Percentiles rank a stretch among this genome's conserved stretches.
These are phyloP conservation scores for Catajapyx aquilonaris DNA, from an alignment of 1,140 invertebrate genomes.

Conservation along the genomic window DNA sequence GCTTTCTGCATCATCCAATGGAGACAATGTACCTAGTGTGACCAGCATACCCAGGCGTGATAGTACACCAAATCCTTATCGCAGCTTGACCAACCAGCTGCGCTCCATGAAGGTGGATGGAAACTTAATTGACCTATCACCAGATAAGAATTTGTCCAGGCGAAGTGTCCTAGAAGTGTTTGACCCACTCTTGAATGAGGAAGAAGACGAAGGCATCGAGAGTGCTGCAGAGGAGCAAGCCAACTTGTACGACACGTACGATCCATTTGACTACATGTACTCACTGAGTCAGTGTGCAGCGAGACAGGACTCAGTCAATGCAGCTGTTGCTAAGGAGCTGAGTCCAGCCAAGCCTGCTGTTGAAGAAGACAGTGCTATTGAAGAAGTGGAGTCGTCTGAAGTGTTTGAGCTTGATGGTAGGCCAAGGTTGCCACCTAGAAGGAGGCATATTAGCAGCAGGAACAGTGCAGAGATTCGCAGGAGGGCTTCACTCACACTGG, in stretches of 20 bases:
- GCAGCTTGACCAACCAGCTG: not conserved
- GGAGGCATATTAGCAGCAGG: too few species aligned
- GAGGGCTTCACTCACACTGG: too few species aligned
- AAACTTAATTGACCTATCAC: constrained; percentile 31
- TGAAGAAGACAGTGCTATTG: too few species aligned
- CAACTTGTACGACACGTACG: constrained; percentile 56
- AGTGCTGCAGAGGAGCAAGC: constrained; percentile 27
- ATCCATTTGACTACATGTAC: constrained; percentile 68
- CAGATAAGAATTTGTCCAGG: constrained; percentile 31
- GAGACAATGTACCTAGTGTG: not conserved
- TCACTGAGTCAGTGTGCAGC: constrained; percentile 21
- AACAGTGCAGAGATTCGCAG: too few species aligned
- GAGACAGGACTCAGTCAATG: constrained; percentile 1
- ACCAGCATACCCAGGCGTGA: not conserved
- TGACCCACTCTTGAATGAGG: constrained; percentile 44
- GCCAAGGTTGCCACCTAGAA: too few species aligned
- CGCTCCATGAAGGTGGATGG: not conserved
- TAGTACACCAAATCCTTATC: not conserved
- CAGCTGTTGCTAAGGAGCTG: not conserved
- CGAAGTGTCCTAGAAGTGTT: constrained; percentile 61
- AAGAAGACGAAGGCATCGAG: constrained; percentile 8
- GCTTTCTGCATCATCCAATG: not conserved
- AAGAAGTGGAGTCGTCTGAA: too few species aligned
- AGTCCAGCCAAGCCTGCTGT: constrained; percentile 1
- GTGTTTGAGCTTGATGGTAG: too few species aligned